phyloP scores from a whole-genome alignment of 1,140 invertebrate genomes.

The Hesperophylax magnus region DNA sequence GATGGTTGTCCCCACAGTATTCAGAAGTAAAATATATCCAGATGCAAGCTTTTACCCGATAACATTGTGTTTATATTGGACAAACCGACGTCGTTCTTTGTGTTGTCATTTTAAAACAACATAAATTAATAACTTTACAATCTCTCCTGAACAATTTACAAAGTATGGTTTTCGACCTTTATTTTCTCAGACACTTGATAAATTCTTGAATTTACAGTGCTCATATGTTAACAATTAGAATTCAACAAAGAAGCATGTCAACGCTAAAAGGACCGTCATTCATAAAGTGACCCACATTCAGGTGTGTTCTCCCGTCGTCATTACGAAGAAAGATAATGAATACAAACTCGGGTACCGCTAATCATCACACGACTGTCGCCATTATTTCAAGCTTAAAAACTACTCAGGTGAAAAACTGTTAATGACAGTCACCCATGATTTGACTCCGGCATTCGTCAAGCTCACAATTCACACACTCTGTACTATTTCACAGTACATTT shows the following conservation, averaged over 20 bases:
- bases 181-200: too few relatives aligned
- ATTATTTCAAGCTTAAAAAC: conserved; percentile 46
- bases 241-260: background rate
- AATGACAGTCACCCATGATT: conserved; percentile 22
- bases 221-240: too few relatives aligned
- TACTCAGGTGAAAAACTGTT: conserved; percentile 25
- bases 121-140: too few relatives aligned
- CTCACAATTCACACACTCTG: background rate
- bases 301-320: background rate
- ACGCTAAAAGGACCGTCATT: conserved; percentile 17
- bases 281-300: conserved; percentile 20
- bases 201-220: too few relatives aligned
- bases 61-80: too few relatives aligned
- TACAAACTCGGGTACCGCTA: conserved; percentile 1
- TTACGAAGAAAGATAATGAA: background rate
- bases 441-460: background rate
- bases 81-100: too few relatives aligned
- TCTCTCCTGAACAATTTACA: too few relatives aligned
- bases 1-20: too few relatives aligned
- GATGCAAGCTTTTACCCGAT: too few relatives aligned
- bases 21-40: too few relatives aligned
- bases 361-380: conserved; percentile 14
- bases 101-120: too few relatives aligned
- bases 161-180: too few relatives aligned
- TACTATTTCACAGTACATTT: background rate